Evolutionary conservation across 1,140 invertebrate genomes (phyloP).

Genomic region (Campoletis sonorensis): DNA sequence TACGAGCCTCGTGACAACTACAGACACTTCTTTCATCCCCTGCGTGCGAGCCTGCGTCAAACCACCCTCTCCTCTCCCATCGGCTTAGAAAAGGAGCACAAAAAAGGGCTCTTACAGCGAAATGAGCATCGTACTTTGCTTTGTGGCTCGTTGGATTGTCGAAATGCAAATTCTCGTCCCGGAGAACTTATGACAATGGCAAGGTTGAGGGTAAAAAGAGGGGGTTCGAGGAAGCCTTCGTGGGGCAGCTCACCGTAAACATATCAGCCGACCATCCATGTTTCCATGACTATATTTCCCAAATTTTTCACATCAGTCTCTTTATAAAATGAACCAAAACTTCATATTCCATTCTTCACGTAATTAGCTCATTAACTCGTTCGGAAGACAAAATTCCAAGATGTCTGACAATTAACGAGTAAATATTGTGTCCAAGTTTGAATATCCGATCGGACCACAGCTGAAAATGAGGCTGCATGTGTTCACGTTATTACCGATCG

Average conservation of each 20-base stretch:
- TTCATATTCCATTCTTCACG: too few species aligned
- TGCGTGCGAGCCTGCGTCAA: neutral
- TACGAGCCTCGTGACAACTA: constrained; percentile 24
- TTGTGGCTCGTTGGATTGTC: neutral
- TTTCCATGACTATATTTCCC: too few species aligned
- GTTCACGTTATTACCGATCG: neutral
- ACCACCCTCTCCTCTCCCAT: constrained; percentile 25
- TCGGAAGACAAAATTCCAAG: too few species aligned
- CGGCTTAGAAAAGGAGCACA: neutral
- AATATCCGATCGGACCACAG: neutral
- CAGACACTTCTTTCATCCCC: constrained; percentile 30
- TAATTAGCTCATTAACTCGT: too few species aligned
- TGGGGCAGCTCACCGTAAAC: neutral
- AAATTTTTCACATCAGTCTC: too few species aligned
- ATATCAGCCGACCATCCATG: neutral
- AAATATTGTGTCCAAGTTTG: neutral
- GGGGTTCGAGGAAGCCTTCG: neutral
- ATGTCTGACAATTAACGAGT: neutral
- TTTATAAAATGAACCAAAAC: too few species aligned
- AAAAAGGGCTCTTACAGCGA: neutral
- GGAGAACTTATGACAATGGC: constrained; percentile 9
- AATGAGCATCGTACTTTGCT: constrained; percentile 3
- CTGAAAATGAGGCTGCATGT: neutral
- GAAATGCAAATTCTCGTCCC: neutral
- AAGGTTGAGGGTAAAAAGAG: neutral